Evolutionary conservation across 2,113 vertebrate species (phyloP).

Genomic region (Trematocara nigrifrons): DNA sequence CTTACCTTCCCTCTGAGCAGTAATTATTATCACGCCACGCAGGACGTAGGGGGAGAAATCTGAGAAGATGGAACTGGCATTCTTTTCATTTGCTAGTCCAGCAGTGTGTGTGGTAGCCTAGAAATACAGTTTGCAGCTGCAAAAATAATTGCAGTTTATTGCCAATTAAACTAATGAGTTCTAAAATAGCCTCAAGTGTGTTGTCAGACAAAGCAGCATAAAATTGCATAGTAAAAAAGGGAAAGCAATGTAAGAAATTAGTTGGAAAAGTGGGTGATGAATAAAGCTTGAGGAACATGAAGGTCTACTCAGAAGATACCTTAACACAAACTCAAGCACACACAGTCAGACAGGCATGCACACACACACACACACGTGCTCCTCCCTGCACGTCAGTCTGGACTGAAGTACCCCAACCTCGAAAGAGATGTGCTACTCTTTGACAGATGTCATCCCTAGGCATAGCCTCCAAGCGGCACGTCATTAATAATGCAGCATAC

Average conservation of each 20-base stretch:
- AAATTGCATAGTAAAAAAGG: constrained; percentile 4
- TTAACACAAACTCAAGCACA: background rate
- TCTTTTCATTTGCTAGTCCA: constrained; percentile 42
- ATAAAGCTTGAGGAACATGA: constrained; percentile 10
- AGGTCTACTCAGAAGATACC: constrained; percentile 22
- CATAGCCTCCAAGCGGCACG: constrained; percentile 49
- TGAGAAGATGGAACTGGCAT: constrained; percentile 31
- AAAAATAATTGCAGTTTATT: constrained; percentile 75
- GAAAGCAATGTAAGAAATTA: constrained; percentile 3
- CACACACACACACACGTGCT: background rate
- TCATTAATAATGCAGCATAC: constrained; percentile 61
- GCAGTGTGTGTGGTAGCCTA: constrained; percentile 34
- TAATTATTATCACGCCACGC: constrained; percentile 60
- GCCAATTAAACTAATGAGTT: constrained; percentile 79
- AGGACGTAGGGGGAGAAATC: constrained; percentile 17
- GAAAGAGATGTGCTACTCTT: constrained; percentile 33
- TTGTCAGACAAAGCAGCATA: constrained; percentile 54
- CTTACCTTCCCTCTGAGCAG: constrained; percentile 37
- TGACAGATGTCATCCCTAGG: constrained; percentile 51
- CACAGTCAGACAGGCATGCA: background rate
- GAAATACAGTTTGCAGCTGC: constrained; percentile 64
- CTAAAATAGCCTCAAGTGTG: constrained; percentile 69
- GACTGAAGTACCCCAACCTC: background rate
- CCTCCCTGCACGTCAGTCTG: background rate
- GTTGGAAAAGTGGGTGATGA: background rate